Conservation (phyloP, 2,113 vertebrate genomes). For the Pteruthius melanotis region DNA sequence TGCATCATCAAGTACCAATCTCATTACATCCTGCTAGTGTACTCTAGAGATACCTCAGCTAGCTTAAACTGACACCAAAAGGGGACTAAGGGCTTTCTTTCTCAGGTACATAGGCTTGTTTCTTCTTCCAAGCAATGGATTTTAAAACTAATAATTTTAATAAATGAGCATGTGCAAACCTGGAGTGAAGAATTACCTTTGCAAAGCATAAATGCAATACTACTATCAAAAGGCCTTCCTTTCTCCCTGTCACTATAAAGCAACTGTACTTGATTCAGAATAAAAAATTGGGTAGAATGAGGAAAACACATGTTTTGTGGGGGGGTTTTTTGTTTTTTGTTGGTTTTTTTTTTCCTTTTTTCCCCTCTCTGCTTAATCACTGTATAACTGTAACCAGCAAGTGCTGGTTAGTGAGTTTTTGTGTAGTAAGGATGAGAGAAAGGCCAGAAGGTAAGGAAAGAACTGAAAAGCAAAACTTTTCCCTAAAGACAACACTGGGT, state of each 20-base stretch:
- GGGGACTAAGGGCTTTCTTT: not conserved
- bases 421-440: not conserved
- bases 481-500: not conserved
- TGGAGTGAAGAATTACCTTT: not conserved
- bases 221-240: not conserved
- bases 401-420: not conserved
- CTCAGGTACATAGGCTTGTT: rapidly evolving
- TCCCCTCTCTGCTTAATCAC: rapidly evolving
- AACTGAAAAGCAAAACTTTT: not conserved
- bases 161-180: not conserved
- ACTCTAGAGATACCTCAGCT: not conserved
- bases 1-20: not conserved
- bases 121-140: not conserved
- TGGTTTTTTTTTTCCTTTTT: not conserved
- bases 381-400: not conserved
- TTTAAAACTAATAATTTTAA: not conserved
- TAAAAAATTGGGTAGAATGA: not conserved
- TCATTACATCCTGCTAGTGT: not conserved
- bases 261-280: not conserved
- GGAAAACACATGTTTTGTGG: not conserved
- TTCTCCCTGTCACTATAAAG: not conserved
- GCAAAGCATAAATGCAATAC: not conserved
- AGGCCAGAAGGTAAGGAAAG: not conserved
- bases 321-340: no score
- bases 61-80: not conserved